Base-by-base conservation (phyloP, 2,888 invertebrate species). In the Teinopalpus imperialis region DNA sequence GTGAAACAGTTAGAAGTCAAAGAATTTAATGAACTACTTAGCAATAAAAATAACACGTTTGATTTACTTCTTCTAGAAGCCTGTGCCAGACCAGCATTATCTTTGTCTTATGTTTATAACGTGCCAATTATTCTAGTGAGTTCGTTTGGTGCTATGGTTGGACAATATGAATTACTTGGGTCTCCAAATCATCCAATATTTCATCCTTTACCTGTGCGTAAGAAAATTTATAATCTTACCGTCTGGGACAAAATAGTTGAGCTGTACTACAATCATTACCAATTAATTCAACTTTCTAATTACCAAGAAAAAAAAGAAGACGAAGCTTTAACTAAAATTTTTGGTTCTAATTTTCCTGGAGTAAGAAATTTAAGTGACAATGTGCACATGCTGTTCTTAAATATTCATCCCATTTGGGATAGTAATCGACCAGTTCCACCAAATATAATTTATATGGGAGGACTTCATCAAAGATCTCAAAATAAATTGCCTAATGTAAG, bases 401-500 rank as follows among this genome's bases (percentile, higher is more conserved):
- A 66, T 43, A 45, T 59, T 1, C 53, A 63, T 52, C 61, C 63
- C 0, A 37, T 61, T 10, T 69, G 66, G 66, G 65, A 60, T 14
- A 49, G 47, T 5, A 66, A 65, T 39, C 58, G 63, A 4, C 68
- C 67, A 2, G 61, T 66, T 14, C 63, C 67, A 4, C 54, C 66
- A 1, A 60, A 57, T 36, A 46, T 66, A 6, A 32, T 66, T 26
- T 65, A 63, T 37, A 57, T 66, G 39, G 66, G 68, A 24, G 62
- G 63, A 1, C 43, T 66, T 14, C 65, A 65, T 52, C 56, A 59
- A 10, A 57, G 56, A 7, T 49, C 54, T 3, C 7, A 31, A 3
- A 59, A 60, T 13, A 51, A 54, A 23, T 52, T 88, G 20, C 80
- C 82, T 6, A 49, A 69, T 61, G 83, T 82, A 61, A 54, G 32